Evolutionary conservation across 2,888 invertebrate species (phyloP).

Genomic region (Napeogenes inachia): DNA sequence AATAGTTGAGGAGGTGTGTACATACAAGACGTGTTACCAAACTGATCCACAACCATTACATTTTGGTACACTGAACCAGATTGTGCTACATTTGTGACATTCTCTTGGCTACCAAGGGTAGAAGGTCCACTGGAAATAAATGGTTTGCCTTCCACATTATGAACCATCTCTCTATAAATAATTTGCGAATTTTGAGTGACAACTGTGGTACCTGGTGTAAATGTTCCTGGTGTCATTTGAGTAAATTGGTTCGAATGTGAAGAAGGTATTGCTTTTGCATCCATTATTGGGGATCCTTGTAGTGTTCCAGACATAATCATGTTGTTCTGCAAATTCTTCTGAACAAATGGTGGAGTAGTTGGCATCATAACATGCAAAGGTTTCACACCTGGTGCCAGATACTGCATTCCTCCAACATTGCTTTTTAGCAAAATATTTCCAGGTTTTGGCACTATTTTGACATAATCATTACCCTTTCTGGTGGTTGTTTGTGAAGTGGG

Average conservation of each 20-base stretch:
- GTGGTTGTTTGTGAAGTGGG: conserved; percentile 39
- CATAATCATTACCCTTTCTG: conserved; percentile 50
- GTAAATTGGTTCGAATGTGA: conserved; percentile 54
- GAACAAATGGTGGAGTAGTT: conserved; percentile 59
- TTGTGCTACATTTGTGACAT: conserved; percentile 59
- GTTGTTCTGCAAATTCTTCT: conserved; percentile 66
- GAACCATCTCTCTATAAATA: conserved; percentile 71
- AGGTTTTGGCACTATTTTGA: conserved; percentile 60
- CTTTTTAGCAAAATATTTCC: conserved; percentile 64
- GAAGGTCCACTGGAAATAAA: conserved; percentile 63
- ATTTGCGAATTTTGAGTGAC: conserved; percentile 71
- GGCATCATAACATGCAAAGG: conserved; percentile 62
- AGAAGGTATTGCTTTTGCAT: conserved; percentile 47
- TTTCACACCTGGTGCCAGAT: conserved; percentile 54
- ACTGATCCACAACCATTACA: conserved; percentile 71
- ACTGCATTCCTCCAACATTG: conserved; percentile 59
- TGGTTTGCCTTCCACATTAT: conserved; percentile 65
- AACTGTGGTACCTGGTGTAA: conserved; percentile 64
- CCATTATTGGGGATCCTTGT: conserved; percentile 48
- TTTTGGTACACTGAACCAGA: conserved; percentile 68
- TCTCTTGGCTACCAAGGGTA: conserved; percentile 54
- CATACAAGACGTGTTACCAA: conserved; percentile 68
- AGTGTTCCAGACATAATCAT: conserved; percentile 62
- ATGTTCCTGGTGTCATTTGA: conserved; percentile 50
- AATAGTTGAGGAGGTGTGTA: conserved; percentile 59